These are phyloP conservation scores for Sycophila texana DNA, from an alignment of 2,888 invertebrate genomes.

Conservation along the genomic window DNA sequence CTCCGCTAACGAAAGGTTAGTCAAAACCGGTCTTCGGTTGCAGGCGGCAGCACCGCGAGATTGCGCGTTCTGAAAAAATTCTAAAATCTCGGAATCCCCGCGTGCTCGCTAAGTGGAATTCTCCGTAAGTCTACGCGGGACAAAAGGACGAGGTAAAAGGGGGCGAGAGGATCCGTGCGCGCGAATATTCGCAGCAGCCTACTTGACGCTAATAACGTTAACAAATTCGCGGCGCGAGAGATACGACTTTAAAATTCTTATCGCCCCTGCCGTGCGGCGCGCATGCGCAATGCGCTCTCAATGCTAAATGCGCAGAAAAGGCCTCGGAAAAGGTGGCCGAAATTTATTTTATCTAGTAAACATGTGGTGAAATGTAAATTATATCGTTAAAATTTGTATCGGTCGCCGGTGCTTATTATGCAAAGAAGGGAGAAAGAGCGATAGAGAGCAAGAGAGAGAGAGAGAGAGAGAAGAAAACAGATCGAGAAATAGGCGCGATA, in stretches of 20 bases:
- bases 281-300: neutral
- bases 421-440: neutral
- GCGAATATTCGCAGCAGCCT: too few species aligned
- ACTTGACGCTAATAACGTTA: too few species aligned
- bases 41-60: conserved; percentile 12
- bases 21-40: conserved; percentile 42
- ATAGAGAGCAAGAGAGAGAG: neutral
- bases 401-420: neutral
- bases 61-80: conserved; percentile 29
- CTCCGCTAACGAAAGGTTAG: conserved; percentile 14
- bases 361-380: neutral
- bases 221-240: too few species aligned
- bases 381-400: conserved; percentile 16
- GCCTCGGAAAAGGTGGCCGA: neutral
- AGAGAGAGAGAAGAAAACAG: neutral
- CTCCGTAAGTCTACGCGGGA: neutral
- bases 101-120: conserved; percentile 14
- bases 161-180: too few species aligned
- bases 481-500: too few species aligned
- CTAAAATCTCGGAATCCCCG: neutral
- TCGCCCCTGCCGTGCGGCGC: neutral
- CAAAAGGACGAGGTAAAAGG: too few species aligned
- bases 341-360: conserved; percentile 7
- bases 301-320: neutral
- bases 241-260: neutral